phyloP scores from a whole-genome alignment of 2,888 invertebrate genomes.

The Mamestra brassicae region DNA sequence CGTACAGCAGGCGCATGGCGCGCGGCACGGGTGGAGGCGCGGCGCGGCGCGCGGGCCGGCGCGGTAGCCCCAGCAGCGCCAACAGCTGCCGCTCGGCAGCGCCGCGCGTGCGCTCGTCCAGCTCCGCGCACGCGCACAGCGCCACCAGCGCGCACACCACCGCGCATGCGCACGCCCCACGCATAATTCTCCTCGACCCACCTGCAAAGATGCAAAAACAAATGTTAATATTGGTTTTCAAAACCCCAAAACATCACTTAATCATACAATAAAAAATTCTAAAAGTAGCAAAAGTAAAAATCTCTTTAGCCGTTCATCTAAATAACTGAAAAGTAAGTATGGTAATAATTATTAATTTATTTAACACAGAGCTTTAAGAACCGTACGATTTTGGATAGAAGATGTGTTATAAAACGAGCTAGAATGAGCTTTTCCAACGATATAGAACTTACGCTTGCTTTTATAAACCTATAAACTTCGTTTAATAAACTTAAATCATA shows the following conservation, averaged over 20 bases:
- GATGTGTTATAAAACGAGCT: slow-evolving; percentile 1
- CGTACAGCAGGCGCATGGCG: slow-evolving; percentile 95
- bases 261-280: too few species aligned
- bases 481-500: slow-evolving; percentile 16
- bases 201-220: slow-evolving; percentile 79
- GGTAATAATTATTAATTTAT: not conserved
- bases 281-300: not conserved
- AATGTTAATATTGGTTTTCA: slow-evolving; percentile 37
- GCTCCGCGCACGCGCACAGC: slow-evolving; percentile 84
- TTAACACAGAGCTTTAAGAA: not conserved
- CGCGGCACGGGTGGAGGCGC: slow-evolving; percentile 93
- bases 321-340: not conserved
- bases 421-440: not conserved
- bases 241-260: not conserved
- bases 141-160: slow-evolving; percentile 90
- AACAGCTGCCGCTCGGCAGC: slow-evolving; percentile 88
- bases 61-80: slow-evolving; percentile 90
- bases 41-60: slow-evolving; percentile 90
- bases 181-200: slow-evolving; percentile 90
- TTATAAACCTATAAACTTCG: not conserved
- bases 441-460: not conserved
- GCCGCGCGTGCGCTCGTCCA: slow-evolving; percentile 87
- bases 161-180: slow-evolving; percentile 90
- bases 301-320: not conserved
- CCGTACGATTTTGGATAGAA: not conserved